phyloP scores from a whole-genome alignment of 1,140 invertebrate genomes.

The Leucophenga varia region DNA sequence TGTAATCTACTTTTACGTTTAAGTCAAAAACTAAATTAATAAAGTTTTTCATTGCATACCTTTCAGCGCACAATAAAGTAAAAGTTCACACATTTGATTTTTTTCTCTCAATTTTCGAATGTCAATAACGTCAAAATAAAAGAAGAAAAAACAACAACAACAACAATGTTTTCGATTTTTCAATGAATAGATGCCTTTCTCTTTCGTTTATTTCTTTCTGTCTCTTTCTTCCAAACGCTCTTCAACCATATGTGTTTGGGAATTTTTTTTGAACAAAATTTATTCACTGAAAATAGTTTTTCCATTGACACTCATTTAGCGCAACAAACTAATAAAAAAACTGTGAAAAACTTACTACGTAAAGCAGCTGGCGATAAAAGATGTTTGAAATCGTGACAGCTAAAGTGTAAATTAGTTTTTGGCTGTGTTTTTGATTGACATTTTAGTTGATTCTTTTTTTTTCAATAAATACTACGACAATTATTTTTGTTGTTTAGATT shows the following conservation, averaged over 20 bases:
- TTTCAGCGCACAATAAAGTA: conserved; percentile 50
- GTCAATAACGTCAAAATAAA: no score
- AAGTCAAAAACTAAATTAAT: conserved; percentile 51
- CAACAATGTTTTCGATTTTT: no score
- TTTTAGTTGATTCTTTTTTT: no score
- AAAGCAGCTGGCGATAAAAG: no score
- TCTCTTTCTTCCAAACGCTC: conserved; percentile 14
- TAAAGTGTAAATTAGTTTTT: conserved; percentile 53
- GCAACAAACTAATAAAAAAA: not conserved
- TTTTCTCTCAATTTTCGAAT: conserved; percentile 19
- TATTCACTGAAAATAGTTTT: conserved; percentile 47
- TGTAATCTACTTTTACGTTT: no score
- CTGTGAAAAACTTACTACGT: no score
- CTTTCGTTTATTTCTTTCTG: conserved; percentile 2
- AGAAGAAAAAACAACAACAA: no score
- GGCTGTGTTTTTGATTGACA: no score
- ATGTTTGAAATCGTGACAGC: conserved; percentile 49
- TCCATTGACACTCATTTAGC: conserved; percentile 29
- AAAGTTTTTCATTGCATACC: conserved; percentile 49
- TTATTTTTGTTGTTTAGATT: no score
- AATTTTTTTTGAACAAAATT: conserved; percentile 47
- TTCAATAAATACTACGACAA: no score
- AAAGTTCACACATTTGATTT: conserved; percentile 53
- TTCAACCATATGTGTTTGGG: not conserved
- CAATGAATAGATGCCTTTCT: no score